Evolutionary conservation across 2,113 vertebrate species (phyloP), one percentile per base, ranked within the genome.

Genomic region (Tetrao urogallus): DNA sequence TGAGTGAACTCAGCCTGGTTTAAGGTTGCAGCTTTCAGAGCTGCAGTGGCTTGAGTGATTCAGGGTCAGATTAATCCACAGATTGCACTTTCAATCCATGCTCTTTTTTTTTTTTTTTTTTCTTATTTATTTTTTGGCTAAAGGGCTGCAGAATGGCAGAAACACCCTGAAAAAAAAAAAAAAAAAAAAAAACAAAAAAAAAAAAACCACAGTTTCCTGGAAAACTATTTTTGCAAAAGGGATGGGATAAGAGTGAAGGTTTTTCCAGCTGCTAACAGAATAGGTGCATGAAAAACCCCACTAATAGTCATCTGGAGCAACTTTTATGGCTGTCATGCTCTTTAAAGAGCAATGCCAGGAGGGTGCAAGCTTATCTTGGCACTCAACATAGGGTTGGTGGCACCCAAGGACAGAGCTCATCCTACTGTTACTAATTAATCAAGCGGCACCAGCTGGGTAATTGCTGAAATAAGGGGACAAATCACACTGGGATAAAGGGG

Each of bases 21-120:
- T 94, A 92, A 82, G 67, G 93, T 95, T 91, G 91, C 88, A 91
- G 24, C 73, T 71, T 73, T 78, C 50, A 70, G 9, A 85, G 86
- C 92, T 42, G 34, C 73, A 54, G 48, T 30, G 42, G 85, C 75
- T 90, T 67, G 16, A 82, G 85, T 61, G 69, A 85, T 84, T 86
- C 48, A 6, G 72, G 63, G 78, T 85, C 83, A 82, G 83, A 90
- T 20, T 70, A 87, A 86, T 78, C 67, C 54, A 4, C 1, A 60
- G 60, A 58, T 9, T 61, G 38, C 2, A n/a, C 71, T 54, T 86
- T 63, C 52, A 56, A 15, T 11, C 11, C 21, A 80, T 10, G 0
- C 32, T 40, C 10, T 6, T 52, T 27, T 4, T 30, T 22, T 82
- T 30, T 22, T 82, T 10, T 12, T 28, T 76, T 9, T 36, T 13